These are phyloP conservation scores for Hybognathus amarus DNA, from an alignment of 2,797 vertebrate species.

Conservation along the genomic window DNA sequence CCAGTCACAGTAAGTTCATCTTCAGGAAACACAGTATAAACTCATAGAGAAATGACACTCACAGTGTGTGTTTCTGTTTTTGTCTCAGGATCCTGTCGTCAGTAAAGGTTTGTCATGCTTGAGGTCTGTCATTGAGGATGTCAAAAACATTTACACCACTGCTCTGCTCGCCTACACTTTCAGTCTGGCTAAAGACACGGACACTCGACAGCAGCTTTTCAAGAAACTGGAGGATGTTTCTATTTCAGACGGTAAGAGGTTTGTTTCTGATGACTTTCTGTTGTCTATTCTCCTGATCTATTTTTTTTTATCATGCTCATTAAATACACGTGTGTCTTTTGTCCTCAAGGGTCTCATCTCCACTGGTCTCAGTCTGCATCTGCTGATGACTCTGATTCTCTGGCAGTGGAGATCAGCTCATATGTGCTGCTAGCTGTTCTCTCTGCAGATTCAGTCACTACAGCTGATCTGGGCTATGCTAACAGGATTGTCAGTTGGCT, in stretches of 20 bases:
- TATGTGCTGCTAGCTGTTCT: slow-evolving; percentile 79
- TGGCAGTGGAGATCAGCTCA: slow-evolving; percentile 83
- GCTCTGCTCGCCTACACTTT: slow-evolving; percentile 84
- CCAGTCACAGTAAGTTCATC: slow-evolving; percentile 62
- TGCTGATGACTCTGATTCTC: slow-evolving; percentile 62
- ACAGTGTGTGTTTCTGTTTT: background rate
- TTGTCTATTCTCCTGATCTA: background rate
- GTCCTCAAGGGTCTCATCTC: slow-evolving; percentile 59
- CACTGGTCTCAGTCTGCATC: slow-evolving; percentile 67
- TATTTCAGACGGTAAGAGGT: slow-evolving; percentile 57
- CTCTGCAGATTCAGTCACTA: slow-evolving; percentile 59
- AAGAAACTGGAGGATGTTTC: slow-evolving; percentile 66
- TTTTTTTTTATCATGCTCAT: background rate
- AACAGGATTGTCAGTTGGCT: slow-evolving; percentile 78
- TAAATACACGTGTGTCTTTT: background rate
- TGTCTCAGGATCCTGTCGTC: slow-evolving; percentile 62
- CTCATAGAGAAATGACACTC: slow-evolving; percentile 11
- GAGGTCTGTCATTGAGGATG: slow-evolving; percentile 44
- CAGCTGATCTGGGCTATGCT: slow-evolving; percentile 72
- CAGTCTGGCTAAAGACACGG: slow-evolving; percentile 77
- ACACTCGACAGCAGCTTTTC: slow-evolving; percentile 68
- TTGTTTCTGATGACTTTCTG: background rate
- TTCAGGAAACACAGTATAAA: background rate
- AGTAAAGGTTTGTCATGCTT: slow-evolving; percentile 76
- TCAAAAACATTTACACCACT: slow-evolving; percentile 68